Percentiles rank a stretch among this genome's conserved stretches.
Conservation (phyloP, 2,113 vertebrate species). For the Mustela lutreola region DNA sequence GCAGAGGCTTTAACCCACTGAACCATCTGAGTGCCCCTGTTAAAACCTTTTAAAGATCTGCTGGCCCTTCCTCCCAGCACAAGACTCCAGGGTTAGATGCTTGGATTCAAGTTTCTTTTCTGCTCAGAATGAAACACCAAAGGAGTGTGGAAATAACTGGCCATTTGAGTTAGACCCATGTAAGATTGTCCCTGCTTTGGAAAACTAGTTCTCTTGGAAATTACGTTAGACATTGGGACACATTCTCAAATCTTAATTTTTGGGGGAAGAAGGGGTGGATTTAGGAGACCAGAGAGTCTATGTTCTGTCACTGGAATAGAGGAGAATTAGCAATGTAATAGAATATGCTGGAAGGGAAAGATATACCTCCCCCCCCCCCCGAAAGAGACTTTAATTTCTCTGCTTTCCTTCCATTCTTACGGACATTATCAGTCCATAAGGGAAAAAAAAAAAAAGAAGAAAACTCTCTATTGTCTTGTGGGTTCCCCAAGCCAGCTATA, state of each 20-base stretch:
- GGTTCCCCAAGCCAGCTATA: constrained; percentile 51
- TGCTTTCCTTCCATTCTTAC: neutral
- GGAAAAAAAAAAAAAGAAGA: neutral
- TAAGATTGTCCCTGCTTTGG: neutral
- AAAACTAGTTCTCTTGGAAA: neutral
- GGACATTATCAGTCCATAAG: constrained; percentile 12
- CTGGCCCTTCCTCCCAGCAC: neutral
- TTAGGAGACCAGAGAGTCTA: neutral
- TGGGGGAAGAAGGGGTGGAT: neutral
- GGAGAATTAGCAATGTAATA: neutral
- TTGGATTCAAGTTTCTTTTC: neutral
- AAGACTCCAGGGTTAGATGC: neutral
- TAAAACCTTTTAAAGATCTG: constrained; percentile 49
- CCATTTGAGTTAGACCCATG: neutral
- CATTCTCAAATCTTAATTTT: constrained; percentile 55
- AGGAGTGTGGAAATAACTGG: neutral
- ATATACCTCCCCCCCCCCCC: neutral
- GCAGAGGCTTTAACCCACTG: too few species aligned
- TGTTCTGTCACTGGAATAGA: neutral
- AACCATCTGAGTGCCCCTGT: neutral
- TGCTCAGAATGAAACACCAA: neutral
- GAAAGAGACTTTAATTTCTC: constrained; percentile 22
- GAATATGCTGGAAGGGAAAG: constrained; percentile 43
- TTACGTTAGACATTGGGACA: neutral
- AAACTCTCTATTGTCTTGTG: constrained; percentile 69